Conservation (phyloP, 2,888 invertebrate species). For the Apamea sordens region DNA sequence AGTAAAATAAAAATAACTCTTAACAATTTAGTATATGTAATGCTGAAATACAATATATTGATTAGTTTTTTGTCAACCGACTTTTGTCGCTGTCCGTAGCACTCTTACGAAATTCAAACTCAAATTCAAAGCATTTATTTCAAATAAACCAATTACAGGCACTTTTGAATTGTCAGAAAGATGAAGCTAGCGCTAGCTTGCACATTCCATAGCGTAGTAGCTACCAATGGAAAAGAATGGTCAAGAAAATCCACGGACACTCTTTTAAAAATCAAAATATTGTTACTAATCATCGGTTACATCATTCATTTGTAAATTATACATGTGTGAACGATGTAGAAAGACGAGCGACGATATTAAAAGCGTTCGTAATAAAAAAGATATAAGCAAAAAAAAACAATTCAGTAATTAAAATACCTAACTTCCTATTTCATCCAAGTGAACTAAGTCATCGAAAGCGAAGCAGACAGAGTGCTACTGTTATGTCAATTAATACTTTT, state of each 20-base stretch:
- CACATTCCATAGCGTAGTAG: not conserved
- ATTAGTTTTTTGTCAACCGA: too few relatives aligned
- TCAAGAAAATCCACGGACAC: not conserved
- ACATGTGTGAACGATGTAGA: too few relatives aligned
- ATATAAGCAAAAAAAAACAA: not conserved
- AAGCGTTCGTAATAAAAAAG: too few relatives aligned
- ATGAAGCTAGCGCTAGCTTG: not conserved
- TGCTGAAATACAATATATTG: too few relatives aligned
- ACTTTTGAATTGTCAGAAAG: not conserved
- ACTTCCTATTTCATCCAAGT: not conserved
- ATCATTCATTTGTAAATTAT: not conserved
- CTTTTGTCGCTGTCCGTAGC: too few relatives aligned
- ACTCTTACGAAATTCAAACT: too few relatives aligned
- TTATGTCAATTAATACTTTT: constrained; percentile 20
- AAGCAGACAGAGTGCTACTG: not conserved
- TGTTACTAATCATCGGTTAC: not conserved
- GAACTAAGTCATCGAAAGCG: not conserved
- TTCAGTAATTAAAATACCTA: not conserved
- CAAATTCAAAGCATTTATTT: too few relatives aligned
- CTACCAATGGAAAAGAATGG: not conserved
- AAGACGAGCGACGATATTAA: too few relatives aligned
- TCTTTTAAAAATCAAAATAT: not conserved
- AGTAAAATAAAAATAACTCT: too few relatives aligned
- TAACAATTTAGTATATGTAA: too few relatives aligned
- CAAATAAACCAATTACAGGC: too few relatives aligned